phyloP scores from a whole-genome alignment of 2,888 invertebrate genomes.

The Bombylius major region DNA sequence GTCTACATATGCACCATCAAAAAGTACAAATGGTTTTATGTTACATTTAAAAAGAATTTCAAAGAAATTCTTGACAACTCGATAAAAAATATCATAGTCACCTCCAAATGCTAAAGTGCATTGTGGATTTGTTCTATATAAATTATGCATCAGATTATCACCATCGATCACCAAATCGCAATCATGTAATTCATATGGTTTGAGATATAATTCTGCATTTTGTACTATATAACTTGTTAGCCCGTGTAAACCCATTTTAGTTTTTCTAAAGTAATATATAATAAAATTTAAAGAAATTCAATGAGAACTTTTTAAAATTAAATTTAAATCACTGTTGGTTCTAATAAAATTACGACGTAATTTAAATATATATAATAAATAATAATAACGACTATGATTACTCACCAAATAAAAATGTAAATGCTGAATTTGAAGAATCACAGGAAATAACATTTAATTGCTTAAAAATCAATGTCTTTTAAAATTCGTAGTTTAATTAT shows the following conservation, averaged over 20 bases:
- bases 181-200: conserved; percentile 51
- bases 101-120: conserved; percentile 68
- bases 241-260: conserved; percentile 69
- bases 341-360: too few species aligned
- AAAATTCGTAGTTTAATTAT: too few species aligned
- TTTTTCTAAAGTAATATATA: too few species aligned
- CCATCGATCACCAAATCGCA: conserved; percentile 70
- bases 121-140: conserved; percentile 50
- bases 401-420: too few species aligned
- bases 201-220: conserved; percentile 50
- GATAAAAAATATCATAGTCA: conserved; percentile 68
- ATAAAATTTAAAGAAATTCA: too few species aligned
- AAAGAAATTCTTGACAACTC: conserved; percentile 53
- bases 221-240: conserved; percentile 66
- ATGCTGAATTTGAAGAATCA: too few species aligned
- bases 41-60: conserved; percentile 54
- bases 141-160: conserved; percentile 56
- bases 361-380: too few species aligned
- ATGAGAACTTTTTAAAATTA: too few species aligned
- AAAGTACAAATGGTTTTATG: conserved; percentile 56
- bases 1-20: conserved; percentile 67
- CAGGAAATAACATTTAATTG: too few species aligned
- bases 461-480: too few species aligned
- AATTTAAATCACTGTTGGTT: too few species aligned
- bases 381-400: too few species aligned